Evolutionary conservation across 2,113 vertebrate species (phyloP), one percentile per base, ranked within the genome.

Genomic region (Ageneiosus marmoratus): DNA sequence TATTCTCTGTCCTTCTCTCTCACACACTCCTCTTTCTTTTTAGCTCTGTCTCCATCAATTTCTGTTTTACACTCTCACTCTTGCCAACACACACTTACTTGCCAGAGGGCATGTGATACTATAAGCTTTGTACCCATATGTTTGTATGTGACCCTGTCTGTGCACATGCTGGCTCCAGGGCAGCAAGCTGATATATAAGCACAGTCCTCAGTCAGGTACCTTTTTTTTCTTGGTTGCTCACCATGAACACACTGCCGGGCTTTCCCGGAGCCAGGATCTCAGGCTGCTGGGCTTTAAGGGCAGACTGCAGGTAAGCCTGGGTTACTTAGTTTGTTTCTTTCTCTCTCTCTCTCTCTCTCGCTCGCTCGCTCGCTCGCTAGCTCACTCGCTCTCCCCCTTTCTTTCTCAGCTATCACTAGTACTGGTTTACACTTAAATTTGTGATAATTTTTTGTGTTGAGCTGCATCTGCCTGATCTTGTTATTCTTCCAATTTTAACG

Each of bases 211-310:
- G 80, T 80, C 76, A 86, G 77, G 69, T 78, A 83, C 84, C 65
- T 65, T 65, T 60, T n/a, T 87, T 82, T 48, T 53, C 18, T 13
- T 77, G 83, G 24, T 83, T 76, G 79, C n/a, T 74, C 84, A 85
- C 85, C 83, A 98, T 98, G 97, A 96, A 93, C 94, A 93, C 93
- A 77, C 93, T 95, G 83, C 94, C 94, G 0, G 84, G 91, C 51
- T 96, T 94, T 89, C 93, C 95, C 65, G 95, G 96, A 79, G 95
- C 97, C 84, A 94, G 96, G 92, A 96, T 99, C 87, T 98, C 97
- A 0, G 97, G 97, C 87, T 97, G 95, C 91, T 96, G 97, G 96
- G 93, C 92, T 81, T 94, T 99, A 0, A 94, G 93, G 87, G 88
- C 94, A 0, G 95, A 96, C 84, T 87, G 93, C 80, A 91, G 97